phyloP scores from a whole-genome alignment of 2,888 invertebrate species.

The Hetaerina titia region DNA sequence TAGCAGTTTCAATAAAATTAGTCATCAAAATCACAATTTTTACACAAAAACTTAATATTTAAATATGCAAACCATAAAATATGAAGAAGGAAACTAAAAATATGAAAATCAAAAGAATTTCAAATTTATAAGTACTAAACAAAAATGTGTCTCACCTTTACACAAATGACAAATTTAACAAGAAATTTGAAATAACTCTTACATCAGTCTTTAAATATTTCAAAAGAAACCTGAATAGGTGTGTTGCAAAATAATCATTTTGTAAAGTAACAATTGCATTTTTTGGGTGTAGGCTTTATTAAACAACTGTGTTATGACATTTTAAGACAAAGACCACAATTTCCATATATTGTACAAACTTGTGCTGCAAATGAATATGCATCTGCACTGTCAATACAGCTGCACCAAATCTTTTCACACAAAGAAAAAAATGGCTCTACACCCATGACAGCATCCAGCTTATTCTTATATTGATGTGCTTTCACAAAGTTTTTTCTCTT shows the following conservation, averaged over 20 bases:
- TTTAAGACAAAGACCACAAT: constrained; percentile 67
- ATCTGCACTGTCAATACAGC: constrained; percentile 57
- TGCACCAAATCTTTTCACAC: constrained; percentile 60
- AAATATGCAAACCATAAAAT: neutral
- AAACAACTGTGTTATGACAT: constrained; percentile 68
- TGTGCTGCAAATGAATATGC: constrained; percentile 68
- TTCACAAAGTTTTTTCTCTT: constrained; percentile 57
- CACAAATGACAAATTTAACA: constrained; percentile 24
- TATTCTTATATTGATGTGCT: constrained; percentile 67
- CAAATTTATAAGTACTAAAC: neutral
- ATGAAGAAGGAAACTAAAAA: neutral
- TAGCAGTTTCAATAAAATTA: neutral
- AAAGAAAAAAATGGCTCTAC: constrained; percentile 60
- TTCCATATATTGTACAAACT: constrained; percentile 68
- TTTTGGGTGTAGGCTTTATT: constrained; percentile 68
- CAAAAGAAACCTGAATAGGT: constrained; percentile 37
- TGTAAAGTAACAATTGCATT: constrained; percentile 52
- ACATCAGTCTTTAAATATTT: constrained; percentile 43
- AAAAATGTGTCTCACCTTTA: neutral
- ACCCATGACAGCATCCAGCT: constrained; percentile 68
- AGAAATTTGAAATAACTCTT: constrained; percentile 28
- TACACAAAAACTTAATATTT: neutral
- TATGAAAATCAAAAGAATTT: neutral
- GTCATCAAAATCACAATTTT: neutral
- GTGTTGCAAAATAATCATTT: neutral